These are phyloP conservation scores for Dastarcus helophoroides DNA, from an alignment of 2,888 invertebrate genomes.

Conservation along the genomic window DNA sequence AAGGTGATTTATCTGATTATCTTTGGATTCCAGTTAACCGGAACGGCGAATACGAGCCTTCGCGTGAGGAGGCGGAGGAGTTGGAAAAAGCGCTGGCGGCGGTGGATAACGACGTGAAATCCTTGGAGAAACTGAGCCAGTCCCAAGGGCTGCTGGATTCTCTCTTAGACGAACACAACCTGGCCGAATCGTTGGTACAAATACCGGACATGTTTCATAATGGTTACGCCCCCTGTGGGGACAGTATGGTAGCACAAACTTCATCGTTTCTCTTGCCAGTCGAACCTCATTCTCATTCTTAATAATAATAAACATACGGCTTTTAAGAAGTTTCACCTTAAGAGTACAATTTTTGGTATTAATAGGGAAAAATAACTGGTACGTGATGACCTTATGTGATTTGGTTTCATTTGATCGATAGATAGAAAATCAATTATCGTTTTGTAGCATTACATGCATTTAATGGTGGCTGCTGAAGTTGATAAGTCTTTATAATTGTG, in stretches of 20 bases:
- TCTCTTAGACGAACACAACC: slow-evolving; percentile 47
- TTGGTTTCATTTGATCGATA: too few species aligned
- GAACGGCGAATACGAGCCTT: slow-evolving; percentile 59
- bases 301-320: slow-evolving; percentile 5
- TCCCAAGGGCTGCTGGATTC: slow-evolving; percentile 50
- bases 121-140: slow-evolving; percentile 54
- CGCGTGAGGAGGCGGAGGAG: slow-evolving; percentile 77
- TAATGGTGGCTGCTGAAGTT: too few species aligned
- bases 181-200: slow-evolving; percentile 39
- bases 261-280: slow-evolving; percentile 28
- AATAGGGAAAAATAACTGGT: slow-evolving; percentile 11
- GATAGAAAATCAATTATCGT: too few species aligned
- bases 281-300: slow-evolving; percentile 29
- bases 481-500: too few species aligned
- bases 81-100: slow-evolving; percentile 74
- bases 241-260: slow-evolving; percentile 29
- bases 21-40: slow-evolving; percentile 51
- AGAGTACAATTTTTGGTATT: slow-evolving; percentile 16
- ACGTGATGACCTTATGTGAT: slow-evolving; percentile 6
- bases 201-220: slow-evolving; percentile 41
- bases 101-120: slow-evolving; percentile 62
- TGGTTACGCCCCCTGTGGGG: slow-evolving; percentile 33
- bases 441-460: too few species aligned
- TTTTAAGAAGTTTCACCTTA: slow-evolving; percentile 14
- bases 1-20: too few species aligned